phyloP scores from a whole-genome alignment of 2,797 vertebrate genomes.

The Falco cherrug region DNA sequence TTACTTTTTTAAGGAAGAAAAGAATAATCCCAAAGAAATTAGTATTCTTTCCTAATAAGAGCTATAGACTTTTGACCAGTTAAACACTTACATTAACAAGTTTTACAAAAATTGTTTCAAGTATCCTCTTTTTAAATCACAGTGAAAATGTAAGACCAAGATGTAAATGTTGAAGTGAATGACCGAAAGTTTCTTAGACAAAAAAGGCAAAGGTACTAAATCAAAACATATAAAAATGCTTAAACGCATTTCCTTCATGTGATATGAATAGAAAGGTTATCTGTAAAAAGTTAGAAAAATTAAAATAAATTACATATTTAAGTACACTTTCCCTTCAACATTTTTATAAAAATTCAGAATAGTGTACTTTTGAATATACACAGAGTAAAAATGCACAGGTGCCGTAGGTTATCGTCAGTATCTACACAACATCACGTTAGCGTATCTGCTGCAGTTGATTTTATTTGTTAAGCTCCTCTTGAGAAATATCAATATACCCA shows the following conservation, averaged over 20 bases:
- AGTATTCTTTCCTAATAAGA: conserved; percentile 60
- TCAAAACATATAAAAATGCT: conserved; percentile 85
- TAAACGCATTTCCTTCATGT: conserved; percentile 85
- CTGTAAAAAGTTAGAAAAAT: conserved; percentile 95
- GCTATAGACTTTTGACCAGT: conserved; percentile 58
- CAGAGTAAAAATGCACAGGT: conserved; percentile 78
- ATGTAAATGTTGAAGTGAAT: conserved; percentile 68
- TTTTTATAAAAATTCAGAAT: conserved; percentile 91
- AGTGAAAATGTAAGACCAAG: conserved; percentile 84
- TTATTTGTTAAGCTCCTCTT: conserved; percentile 34
- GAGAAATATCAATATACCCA: conserved; percentile 91
- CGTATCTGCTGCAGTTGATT: conserved; percentile 40
- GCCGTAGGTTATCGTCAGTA: conserved; percentile 66
- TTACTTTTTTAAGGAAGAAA: conserved; percentile 33
- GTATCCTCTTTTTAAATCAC: conserved; percentile 83
- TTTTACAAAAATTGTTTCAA: conserved; percentile 83
- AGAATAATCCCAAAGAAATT: neutral
- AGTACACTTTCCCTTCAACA: conserved; percentile 92
- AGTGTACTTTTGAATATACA: conserved; percentile 81
- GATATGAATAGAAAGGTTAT: conserved; percentile 87
- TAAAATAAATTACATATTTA: conserved; percentile 95
- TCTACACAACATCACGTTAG: conserved; percentile 56
- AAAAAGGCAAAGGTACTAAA: conserved; percentile 82
- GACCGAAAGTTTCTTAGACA: conserved; percentile 75
- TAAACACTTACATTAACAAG: conserved; percentile 70